Evolutionary conservation across 2,888 invertebrate genomes (phyloP).

Genomic region (Aromia moschata): DNA sequence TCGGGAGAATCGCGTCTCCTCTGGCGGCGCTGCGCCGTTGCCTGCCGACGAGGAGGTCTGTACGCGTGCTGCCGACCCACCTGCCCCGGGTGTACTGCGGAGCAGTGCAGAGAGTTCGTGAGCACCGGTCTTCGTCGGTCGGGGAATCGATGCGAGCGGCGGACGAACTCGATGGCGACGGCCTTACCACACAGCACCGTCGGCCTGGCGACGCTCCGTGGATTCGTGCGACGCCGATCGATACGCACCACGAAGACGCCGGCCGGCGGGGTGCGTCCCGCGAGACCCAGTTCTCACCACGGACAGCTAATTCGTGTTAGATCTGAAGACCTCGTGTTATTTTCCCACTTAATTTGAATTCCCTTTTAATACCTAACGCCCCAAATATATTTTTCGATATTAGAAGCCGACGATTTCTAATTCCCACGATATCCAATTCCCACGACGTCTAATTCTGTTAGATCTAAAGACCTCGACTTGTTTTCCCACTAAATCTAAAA

Average conservation of each 20-base stretch:
- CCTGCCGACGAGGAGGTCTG: conserved; percentile 41
- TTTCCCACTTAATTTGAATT: too few species aligned
- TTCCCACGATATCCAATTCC: too few species aligned
- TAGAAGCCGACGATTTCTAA: too few species aligned
- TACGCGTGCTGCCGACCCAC: conserved; percentile 46
- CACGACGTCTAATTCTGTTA: too few species aligned
- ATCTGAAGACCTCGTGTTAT: too few species aligned
- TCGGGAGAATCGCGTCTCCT: conserved; percentile 39
- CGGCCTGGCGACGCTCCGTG: conserved; percentile 14
- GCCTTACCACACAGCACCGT: conserved; percentile 13
- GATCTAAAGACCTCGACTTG: too few species aligned
- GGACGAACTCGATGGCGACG: conserved; percentile 41
- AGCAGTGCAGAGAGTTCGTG: conserved; percentile 48
- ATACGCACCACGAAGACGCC: conserved; percentile 23
- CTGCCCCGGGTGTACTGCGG: conserved; percentile 53
- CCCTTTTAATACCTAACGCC: too few species aligned
- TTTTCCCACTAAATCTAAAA: too few species aligned
- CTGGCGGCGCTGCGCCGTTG: conserved; percentile 36
- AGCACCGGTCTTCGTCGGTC: conserved; percentile 41
- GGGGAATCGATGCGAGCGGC: conserved; percentile 40
- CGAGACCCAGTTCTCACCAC: too few species aligned
- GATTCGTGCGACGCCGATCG: conserved; percentile 24
- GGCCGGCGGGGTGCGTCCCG: not conserved
- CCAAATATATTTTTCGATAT: too few species aligned
- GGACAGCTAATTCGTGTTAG: too few species aligned